These are phyloP conservation scores for Echiichthys vipera DNA, from an alignment of 2,797 vertebrate species.

Conservation along the genomic window DNA sequence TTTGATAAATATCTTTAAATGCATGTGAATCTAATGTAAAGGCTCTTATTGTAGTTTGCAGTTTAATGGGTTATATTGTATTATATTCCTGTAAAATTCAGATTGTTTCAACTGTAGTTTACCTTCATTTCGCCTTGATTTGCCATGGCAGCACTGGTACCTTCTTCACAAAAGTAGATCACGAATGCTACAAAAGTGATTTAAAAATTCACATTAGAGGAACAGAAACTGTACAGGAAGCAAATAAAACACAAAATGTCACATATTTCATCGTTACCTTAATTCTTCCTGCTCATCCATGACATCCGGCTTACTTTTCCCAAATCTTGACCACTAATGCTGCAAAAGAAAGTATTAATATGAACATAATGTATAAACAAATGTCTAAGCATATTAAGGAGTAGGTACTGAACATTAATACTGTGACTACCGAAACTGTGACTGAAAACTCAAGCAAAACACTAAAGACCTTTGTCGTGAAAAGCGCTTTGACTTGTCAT, in stretches of 20 bases:
- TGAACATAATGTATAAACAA: neutral
- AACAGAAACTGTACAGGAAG: too few relatives aligned
- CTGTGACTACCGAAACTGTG: too few relatives aligned
- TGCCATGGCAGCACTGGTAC: constrained; percentile 27
- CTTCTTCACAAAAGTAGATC: neutral
- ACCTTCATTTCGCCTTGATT: constrained; percentile 34
- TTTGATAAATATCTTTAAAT: neutral
- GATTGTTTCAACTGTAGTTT: neutral
- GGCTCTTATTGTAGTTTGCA: neutral
- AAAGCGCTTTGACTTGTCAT: too few relatives aligned
- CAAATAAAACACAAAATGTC: neutral
- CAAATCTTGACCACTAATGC: neutral
- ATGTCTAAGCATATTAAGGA: neutral
- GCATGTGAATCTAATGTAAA: neutral
- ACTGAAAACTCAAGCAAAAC: too few relatives aligned
- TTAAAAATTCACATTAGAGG: neutral
- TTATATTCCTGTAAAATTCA: neutral
- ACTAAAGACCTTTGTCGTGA: too few relatives aligned
- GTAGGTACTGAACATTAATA: too few relatives aligned
- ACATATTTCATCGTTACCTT: constrained; percentile 21
- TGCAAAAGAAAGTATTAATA: constrained; percentile 13
- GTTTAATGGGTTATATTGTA: neutral
- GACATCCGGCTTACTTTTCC: too few relatives aligned
- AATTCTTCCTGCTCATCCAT: neutral
- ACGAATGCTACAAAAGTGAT: neutral